Base-by-base conservation (phyloP, 2,888 invertebrate species). In the Trachelus troglodyta region DNA sequence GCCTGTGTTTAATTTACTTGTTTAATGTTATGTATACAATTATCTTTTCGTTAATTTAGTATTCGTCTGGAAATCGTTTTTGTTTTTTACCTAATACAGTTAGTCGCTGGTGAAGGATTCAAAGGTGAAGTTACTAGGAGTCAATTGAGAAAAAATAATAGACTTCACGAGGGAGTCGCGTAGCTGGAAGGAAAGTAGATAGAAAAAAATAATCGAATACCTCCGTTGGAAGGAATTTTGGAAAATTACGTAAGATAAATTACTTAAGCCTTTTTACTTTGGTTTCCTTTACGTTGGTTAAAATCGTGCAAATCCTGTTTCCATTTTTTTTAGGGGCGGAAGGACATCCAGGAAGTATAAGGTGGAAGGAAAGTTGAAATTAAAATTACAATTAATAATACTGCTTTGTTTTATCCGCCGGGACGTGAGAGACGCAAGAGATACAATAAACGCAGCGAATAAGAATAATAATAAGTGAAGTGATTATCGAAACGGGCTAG, bases 381-480 rank as follows among this genome's bases (percentile, higher is more conserved):
- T 23, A 81, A 84, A 82, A 87, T 87, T 87, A 88, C 87, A 88
- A 85, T 79, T 75, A 76, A 81, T 88, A 88, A 88, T 88, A 88
- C 87, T 88, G 88, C 79, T 87, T 81, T 81, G 83, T 87, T 84
- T 81, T 78, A 77, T 77, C 76, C 74, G 34, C 35, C 73, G 69
- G 79, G 76, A 75, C 33, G 78, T 74, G 68, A 75, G 69, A 33
- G 56, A 69, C 34, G 15, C 12, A 37, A 1, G 56, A 56, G 56
- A 56, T 56, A 56, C 23, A 56, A 56, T 56, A 56, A 56, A 56
- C 23, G 56, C 23, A 56, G 56, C 56, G 56, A 56, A 56, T 56
- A 56, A 56, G 56, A 56, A 56, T 56, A 56, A 56, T 56, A 56
- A 56, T 56, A 56, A 56, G 56, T 56, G 56, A 56, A 56, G 56